Evolutionary conservation across 1,140 invertebrate genomes (phyloP).

Genomic region (Listronotus bonariensis): DNA sequence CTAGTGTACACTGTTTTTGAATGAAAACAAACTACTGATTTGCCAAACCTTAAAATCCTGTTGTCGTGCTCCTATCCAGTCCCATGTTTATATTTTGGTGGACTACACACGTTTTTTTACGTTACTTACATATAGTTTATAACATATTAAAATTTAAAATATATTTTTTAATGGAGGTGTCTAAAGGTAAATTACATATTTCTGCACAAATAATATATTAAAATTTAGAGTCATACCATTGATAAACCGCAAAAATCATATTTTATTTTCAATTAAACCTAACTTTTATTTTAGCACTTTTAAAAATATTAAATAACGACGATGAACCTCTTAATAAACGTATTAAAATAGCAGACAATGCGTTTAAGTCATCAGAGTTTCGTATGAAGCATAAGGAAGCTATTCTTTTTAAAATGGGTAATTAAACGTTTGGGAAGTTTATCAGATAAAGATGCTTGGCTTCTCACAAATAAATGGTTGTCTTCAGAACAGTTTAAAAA

Average conservation of each 20-base stretch:
- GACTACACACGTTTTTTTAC: too few relatives aligned
- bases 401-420: slow-evolving; percentile 44
- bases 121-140: too few relatives aligned
- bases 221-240: slow-evolving; percentile 7
- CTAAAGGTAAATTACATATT: too few relatives aligned
- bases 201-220: background rate
- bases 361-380: slow-evolving; percentile 40
- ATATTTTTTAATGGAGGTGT: too few relatives aligned
- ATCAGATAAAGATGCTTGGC: slow-evolving; percentile 20
- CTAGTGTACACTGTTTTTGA: too few relatives aligned
- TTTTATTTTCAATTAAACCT: too few relatives aligned
- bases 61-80: too few relatives aligned
- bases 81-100: too few relatives aligned
- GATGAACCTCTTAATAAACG: slow-evolving; percentile 46
- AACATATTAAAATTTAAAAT: too few relatives aligned
- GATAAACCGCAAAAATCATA: too few relatives aligned
- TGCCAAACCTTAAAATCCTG: too few relatives aligned
- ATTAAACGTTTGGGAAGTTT: slow-evolving; percentile 7
- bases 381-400: slow-evolving; percentile 38
- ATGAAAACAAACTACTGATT: too few relatives aligned
- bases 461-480: slow-evolving; percentile 38
- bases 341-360: slow-evolving; percentile 46
- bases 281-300: slow-evolving; percentile 39
- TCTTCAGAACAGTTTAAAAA: slow-evolving; percentile 36
- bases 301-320: slow-evolving; percentile 37